A percentile compares a stretch with the other conserved stretches of the same genome.
phyloP scores from a whole-genome alignment of 1,140 invertebrate genomes.

The Paracyclopina nana region DNA sequence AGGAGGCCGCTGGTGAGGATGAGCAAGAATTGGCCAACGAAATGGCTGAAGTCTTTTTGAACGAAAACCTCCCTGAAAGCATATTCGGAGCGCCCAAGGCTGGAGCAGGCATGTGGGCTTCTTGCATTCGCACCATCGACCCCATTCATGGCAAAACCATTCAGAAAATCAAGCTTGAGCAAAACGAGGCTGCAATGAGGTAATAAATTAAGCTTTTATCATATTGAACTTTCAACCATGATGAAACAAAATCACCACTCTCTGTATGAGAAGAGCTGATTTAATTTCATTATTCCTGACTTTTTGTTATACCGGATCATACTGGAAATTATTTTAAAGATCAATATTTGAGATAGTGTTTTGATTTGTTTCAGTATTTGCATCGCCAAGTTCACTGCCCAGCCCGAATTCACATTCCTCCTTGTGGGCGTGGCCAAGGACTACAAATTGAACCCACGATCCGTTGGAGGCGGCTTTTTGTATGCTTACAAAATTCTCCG shows the following conservation, averaged over 20 bases:
- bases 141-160: conserved; percentile 63
- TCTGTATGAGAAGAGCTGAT: too few relatives aligned
- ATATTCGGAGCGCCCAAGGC: conserved; percentile 90
- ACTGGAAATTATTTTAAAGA: too few relatives aligned
- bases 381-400: conserved; percentile 46
- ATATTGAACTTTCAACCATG: too few relatives aligned
- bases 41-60: conserved; percentile 88
- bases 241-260: too few relatives aligned
- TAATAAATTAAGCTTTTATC: conserved; percentile 28
- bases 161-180: conserved; percentile 60
- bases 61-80: conserved; percentile 78
- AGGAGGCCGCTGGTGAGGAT: conserved; percentile 66
- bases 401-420: conserved; percentile 45
- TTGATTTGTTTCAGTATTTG: conserved; percentile 35
- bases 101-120: conserved; percentile 91
- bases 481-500: conserved; percentile 46
- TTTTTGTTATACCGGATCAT: too few relatives aligned
- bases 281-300: too few relatives aligned
- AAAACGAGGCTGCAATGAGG: conserved; percentile 90
- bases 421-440: conserved; percentile 78
- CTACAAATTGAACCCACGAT: conserved; percentile 62
- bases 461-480: conserved; percentile 54
- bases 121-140: conserved; percentile 71
- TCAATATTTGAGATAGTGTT: too few relatives aligned
- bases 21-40: conserved; percentile 67